Evolutionary conservation across 2,113 vertebrate genomes (phyloP).

Genomic region (Lepisosteus oculatus): DNA sequence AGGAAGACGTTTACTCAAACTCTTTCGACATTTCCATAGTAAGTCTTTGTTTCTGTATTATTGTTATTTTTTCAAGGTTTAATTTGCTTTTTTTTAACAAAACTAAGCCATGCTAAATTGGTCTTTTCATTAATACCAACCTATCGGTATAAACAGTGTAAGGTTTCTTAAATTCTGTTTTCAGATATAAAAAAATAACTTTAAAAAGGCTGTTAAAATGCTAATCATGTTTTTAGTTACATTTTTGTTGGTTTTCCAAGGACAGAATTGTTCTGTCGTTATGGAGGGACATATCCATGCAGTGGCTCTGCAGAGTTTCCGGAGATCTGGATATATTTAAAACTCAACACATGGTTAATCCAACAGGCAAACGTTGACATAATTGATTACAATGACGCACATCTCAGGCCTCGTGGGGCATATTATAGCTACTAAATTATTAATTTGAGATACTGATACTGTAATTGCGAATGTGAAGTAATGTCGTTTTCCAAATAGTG

Average conservation of each 20-base stretch:
- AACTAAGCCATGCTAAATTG: neutral
- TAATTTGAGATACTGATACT: constrained; percentile 38
- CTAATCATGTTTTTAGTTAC: too few species aligned
- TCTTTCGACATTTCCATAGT: neutral
- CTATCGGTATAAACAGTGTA: neutral
- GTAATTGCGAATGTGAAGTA: constrained; percentile 28
- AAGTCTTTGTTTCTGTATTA: constrained; percentile 6
- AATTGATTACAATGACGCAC: constrained; percentile 43
- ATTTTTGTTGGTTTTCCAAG: too few species aligned
- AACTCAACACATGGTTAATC: too few species aligned
- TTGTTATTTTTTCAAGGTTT: constrained; percentile 4
- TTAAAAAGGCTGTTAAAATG: too few species aligned
- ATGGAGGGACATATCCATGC: too few species aligned
- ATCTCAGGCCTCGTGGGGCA: constrained; percentile 34
- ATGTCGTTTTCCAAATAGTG: constrained; percentile 5
- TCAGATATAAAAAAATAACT: too few species aligned
- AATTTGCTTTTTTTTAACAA: constrained; percentile 7
- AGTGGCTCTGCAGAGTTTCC: too few species aligned
- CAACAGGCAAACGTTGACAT: constrained; percentile 27
- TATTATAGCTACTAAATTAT: constrained; percentile 50
- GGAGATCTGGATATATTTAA: too few species aligned
- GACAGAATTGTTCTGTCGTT: too few species aligned
- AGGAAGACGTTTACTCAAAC: neutral
- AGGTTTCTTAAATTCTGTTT: too few species aligned
- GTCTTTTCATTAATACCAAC: constrained; percentile 5